Evolutionary conservation across 2,113 vertebrate species (phyloP), one percentile per base, ranked within the genome.

Genomic region (Seriola quinqueradiata): DNA sequence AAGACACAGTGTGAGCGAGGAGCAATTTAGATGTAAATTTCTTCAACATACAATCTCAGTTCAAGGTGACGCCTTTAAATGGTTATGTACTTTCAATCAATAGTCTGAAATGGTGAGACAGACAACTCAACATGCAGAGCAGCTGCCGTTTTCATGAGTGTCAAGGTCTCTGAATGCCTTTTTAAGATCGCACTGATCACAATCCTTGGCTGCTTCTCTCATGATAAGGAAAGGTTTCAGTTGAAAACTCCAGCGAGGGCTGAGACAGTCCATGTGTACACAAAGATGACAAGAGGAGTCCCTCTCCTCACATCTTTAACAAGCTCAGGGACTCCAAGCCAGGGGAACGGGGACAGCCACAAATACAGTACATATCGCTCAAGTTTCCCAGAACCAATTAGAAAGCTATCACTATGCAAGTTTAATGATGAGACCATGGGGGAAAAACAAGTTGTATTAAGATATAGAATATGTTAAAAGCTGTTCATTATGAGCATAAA

Each of bases 381-480:
- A 58, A n/a, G 71, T 73, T 92, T 86, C 79, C 79, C 79, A 21
- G 73, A 80, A 67, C 90, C 91, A 95, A 94, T 94, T 94, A 95
- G 75, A 86, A 92, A 92, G 83, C 81, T 79, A 86, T 90, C 76
- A 87, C 87, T 82, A 93, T 93, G 92, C 90, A 93, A 94, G 85
- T 94, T 95, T 95, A 95, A 95, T 93, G 83, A 90, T 86, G 63
- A 67, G 84, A 88, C 87, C 86, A 67, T 65, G 64, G 82, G 82
- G 84, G 73, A 61, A 91, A 89, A 93, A 91, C 90, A 92, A 90
- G 75, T 89, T 71, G 77, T 88, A 84, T 92, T 94, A 92, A 91
- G 88, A 93, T 92, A 94, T 93, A 92, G 90, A 93, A 92, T 89
- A 93, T 92, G 87, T 92, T 93, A 92, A 95, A 93, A 92, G 89